These are phyloP conservation scores for Sarcophaga subvicina DNA, from an alignment of 2,888 invertebrate genomes.

Conservation along the genomic window DNA sequence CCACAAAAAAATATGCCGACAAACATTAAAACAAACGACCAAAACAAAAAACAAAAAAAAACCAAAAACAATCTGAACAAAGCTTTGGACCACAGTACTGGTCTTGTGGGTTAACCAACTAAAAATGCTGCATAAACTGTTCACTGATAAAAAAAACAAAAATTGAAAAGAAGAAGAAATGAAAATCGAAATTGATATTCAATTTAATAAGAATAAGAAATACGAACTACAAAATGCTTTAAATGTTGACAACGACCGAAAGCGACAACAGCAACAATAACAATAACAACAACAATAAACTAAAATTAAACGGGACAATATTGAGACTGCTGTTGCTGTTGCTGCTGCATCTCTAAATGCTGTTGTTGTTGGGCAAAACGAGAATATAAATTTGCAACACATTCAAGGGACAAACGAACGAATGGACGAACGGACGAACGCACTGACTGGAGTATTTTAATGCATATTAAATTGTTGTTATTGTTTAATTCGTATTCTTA, in stretches of 20 bases:
- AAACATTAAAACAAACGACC: constrained; percentile 55
- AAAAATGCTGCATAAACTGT: constrained; percentile 24
- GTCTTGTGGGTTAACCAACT: neutral
- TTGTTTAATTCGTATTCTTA: constrained; percentile 59
- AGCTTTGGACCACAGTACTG: neutral
- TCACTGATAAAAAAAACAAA: constrained; percentile 2
- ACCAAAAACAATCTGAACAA: constrained; percentile 20
- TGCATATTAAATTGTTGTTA: constrained; percentile 69
- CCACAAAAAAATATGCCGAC: constrained; percentile 52
- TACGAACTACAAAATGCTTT: constrained; percentile 70
- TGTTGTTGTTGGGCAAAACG: neutral
- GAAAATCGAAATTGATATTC: constrained; percentile 66
- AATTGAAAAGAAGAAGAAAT: neutral
- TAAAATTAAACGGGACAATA: constrained; percentile 60
- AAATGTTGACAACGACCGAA: constrained; percentile 68
- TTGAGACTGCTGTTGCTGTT: constrained; percentile 43
- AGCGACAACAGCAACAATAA: constrained; percentile 45
- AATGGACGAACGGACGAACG: neutral
- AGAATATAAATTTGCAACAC: neutral
- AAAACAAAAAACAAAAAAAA: constrained; percentile 42
- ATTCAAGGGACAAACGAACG: too few relatives aligned
- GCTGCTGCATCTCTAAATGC: constrained; percentile 9
- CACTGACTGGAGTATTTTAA: constrained; percentile 38
- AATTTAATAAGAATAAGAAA: constrained; percentile 67
- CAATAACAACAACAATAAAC: constrained; percentile 15